Percentiles rank a stretch among this genome's conserved stretches.
These are phyloP conservation scores for Yponomeuta malinellus DNA, from an alignment of 2,888 invertebrate genomes.

Conservation along the genomic window DNA sequence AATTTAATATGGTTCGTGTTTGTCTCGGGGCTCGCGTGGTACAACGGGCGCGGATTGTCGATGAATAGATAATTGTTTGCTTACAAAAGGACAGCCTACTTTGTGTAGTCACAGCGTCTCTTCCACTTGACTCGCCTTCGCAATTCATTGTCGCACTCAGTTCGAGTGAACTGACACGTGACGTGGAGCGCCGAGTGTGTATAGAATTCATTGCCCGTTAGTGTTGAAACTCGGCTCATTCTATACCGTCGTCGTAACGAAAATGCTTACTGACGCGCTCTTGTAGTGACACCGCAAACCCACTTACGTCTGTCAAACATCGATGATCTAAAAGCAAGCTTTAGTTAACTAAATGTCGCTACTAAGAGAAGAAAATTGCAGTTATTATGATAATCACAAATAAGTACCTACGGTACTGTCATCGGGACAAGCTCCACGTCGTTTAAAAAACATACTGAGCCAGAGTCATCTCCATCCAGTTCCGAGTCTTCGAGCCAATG, in stretches of 20 bases:
- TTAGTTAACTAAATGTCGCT: not conserved
- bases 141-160: conserved; percentile 53
- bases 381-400: not conserved
- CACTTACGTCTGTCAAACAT: not conserved
- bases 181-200: conserved; percentile 20
- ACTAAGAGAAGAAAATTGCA: not conserved
- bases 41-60: conserved; percentile 30
- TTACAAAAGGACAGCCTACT: conserved; percentile 59
- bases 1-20: not conserved
- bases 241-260: not conserved
- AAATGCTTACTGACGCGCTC: not conserved
- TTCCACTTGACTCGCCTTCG: conserved; percentile 52
- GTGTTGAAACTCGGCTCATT: conserved; percentile 25
- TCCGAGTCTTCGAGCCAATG: not conserved
- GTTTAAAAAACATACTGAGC: no score
- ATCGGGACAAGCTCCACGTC: no score
- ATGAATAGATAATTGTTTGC: conserved; percentile 61
- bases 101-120: conserved; percentile 47
- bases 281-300: not conserved
- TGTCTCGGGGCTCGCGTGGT: not conserved
- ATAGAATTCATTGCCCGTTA: conserved; percentile 33
- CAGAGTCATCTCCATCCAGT: not conserved
- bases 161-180: conserved; percentile 3
- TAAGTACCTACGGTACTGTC: not conserved
- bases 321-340: not conserved